Conservation (phyloP, 2,113 vertebrate species). For the Sylvietta virens region DNA sequence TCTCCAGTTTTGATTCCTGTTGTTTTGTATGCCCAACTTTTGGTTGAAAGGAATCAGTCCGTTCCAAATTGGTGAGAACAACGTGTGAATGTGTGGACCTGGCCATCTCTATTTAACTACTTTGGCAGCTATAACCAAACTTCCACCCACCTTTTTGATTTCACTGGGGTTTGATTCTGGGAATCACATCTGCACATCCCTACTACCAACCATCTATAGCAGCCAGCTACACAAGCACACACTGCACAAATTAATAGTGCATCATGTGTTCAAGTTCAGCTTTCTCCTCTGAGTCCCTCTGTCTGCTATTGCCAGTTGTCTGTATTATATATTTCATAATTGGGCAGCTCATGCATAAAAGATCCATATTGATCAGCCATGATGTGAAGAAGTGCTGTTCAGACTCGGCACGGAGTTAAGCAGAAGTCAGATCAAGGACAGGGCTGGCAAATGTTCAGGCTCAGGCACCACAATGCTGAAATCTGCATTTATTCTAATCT, state of each 20-base stretch:
- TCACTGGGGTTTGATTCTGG: not conserved
- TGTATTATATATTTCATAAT: not conserved
- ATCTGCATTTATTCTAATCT: conserved; percentile 51
- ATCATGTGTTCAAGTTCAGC: not conserved
- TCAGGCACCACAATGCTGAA: conserved; percentile 17
- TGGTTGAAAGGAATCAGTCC: not conserved
- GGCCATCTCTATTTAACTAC: not conserved
- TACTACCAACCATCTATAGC: not conserved
- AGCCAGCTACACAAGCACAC: not conserved
- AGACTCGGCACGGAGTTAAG: not conserved
- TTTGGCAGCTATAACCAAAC: not conserved
- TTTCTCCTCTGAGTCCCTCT: not conserved
- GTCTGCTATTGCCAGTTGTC: not conserved
- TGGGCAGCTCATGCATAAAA: not conserved
- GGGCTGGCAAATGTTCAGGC: conserved; percentile 23
- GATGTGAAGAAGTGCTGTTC: not conserved
- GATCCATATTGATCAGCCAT: not conserved
- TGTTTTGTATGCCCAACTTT: not conserved
- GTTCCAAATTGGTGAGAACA: not conserved
- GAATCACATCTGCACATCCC: not conserved
- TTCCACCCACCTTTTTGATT: not conserved
- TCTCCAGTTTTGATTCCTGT: not conserved
- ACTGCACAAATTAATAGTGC: not conserved
- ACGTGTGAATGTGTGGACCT: not conserved
- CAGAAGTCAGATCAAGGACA: conserved; percentile 19